These are phyloP conservation scores for Spinibarbus caldwelli DNA, from an alignment of 2,797 vertebrate genomes.

Conservation along the genomic window DNA sequence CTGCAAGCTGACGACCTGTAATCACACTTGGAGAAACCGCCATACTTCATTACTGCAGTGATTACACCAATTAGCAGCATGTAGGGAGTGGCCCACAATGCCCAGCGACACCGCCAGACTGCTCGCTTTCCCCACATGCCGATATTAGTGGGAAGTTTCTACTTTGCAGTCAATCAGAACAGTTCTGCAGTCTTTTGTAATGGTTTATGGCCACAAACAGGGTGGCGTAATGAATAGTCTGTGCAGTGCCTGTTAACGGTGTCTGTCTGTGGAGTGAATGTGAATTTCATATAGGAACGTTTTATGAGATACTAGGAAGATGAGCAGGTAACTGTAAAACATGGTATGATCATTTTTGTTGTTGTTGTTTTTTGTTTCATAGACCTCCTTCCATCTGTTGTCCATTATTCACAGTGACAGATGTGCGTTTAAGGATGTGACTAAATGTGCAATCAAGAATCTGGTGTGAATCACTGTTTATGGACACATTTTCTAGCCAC, in stretches of 20 bases:
- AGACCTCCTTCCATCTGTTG: slow-evolving; percentile 47
- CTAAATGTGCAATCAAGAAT: slow-evolving; percentile 54
- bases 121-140: slow-evolving; percentile 38
- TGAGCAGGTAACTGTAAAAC: not conserved
- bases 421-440: slow-evolving; percentile 48
- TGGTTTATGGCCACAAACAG: not conserved
- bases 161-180: slow-evolving; percentile 20
- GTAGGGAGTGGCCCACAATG: slow-evolving; percentile 62
- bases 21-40: slow-evolving; percentile 64
- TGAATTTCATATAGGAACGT: not conserved
- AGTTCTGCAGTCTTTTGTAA: slow-evolving; percentile 21
- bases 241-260: not conserved
- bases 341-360: not conserved
- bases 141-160: slow-evolving; percentile 23
- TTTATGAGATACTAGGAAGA: not conserved
- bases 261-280: not conserved
- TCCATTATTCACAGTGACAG: slow-evolving; percentile 46
- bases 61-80: slow-evolving; percentile 68
- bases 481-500: slow-evolving; percentile 48
- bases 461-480: slow-evolving; percentile 54
- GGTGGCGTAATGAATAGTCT: not conserved
- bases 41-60: slow-evolving; percentile 64
- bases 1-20: slow-evolving; percentile 62
- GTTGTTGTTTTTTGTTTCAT: not conserved
- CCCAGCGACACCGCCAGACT: slow-evolving; percentile 50